Percentiles rank a stretch among this genome's conserved stretches.
phyloP scores from a whole-genome alignment of 1,140 invertebrate genomes.

The Tyrophagus putrescentiae region DNA sequence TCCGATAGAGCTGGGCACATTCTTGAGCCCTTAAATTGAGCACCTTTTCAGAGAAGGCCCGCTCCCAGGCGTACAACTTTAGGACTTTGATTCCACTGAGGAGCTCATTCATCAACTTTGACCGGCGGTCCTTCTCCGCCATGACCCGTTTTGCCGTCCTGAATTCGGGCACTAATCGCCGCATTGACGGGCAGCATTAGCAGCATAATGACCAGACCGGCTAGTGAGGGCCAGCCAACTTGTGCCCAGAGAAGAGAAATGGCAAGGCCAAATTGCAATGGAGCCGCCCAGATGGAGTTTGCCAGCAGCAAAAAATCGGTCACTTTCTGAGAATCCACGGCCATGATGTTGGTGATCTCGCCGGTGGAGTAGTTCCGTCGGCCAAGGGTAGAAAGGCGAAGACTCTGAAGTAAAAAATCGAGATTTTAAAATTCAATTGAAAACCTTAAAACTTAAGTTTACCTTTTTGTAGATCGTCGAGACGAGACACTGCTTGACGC shows the following conservation, averaged over 20 bases:
- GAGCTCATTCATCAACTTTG: slow-evolving; percentile 58
- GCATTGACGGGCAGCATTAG: slow-evolving; percentile 62
- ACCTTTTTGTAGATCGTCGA: slow-evolving; percentile 80
- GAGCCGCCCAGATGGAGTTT: slow-evolving; percentile 27
- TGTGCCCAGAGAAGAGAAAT: slow-evolving; percentile 32
- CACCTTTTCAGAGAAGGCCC: slow-evolving; percentile 26
- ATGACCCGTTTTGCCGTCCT: slow-evolving; percentile 41
- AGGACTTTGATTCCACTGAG: slow-evolving; percentile 62
- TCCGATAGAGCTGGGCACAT: slow-evolving; percentile 20
- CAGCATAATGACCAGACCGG: slow-evolving; percentile 32
- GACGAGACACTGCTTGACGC: slow-evolving; percentile 73
- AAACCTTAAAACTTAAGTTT: too few relatives aligned
- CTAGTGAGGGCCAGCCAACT: slow-evolving; percentile 31
- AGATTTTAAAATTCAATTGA: too few relatives aligned
- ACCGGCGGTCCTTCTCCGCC: slow-evolving; percentile 47
- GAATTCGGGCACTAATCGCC: slow-evolving; percentile 32
- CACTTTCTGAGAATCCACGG: slow-evolving; percentile 20
- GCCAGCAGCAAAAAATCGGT: slow-evolving; percentile 17
- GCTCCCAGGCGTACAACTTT: slow-evolving; percentile 58
- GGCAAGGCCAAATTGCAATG: slow-evolving; percentile 30
- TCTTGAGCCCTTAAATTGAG: slow-evolving; percentile 25
- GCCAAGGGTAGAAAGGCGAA: slow-evolving; percentile 23
- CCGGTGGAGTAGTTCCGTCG: slow-evolving; percentile 24
- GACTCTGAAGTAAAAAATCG: too few relatives aligned
- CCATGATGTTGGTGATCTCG: slow-evolving; percentile 25